Base-by-base conservation (phyloP, 37 sponge, comb jelly and placozoan species). In the Eunapius fragilis region DNA sequence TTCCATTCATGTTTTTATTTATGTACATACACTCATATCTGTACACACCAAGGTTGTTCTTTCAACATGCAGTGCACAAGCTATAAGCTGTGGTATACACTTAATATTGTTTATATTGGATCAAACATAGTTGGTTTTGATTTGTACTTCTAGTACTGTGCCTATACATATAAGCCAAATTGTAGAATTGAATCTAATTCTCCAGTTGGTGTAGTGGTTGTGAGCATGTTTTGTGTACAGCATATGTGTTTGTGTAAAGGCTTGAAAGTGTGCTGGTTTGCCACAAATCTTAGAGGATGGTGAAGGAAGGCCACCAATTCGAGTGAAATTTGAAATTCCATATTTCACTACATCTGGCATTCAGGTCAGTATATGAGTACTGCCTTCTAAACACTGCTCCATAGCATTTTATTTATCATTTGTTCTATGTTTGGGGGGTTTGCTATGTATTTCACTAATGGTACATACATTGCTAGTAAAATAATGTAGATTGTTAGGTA, bases 281-380 rank as follows among this genome's bases (percentile, higher is more conserved):
- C 25, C 0, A 3, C 32, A 17, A 47, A 37, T 31, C 12, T 25
- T 89, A 91, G 99, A 97, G 90, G 92, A 95, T 28, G 88, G 89
- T 49, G 99, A 98, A 74, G 97, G 97, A 22, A 87, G 92, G 72
- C 97, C 99, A 26, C 99, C 99, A 2, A 94, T 98, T 30, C 89
- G 90, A 22, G 95, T 98, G 67, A 95, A 95, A 74, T 98, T 98
- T 87, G 99, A 98, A 80, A 98, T 98, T 24, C 99, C 99, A 23
- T 98, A 98, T 89, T 98, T 98, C 89, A 98, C 99, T 5, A 94
- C 92, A 27, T 98, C 99, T 25, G 99, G 99, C 27, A 97, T 98
- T 17, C 99, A 98, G 94, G 98, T 95, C 36, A 9, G 70, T 78
- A 28, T 45, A n/a, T n/a, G n/a, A n/a, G n/a, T n/a, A n/a, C n/a